Evolutionary conservation across 1,140 invertebrate species (phyloP).

Genomic region (Philotrypesis tridentata): DNA sequence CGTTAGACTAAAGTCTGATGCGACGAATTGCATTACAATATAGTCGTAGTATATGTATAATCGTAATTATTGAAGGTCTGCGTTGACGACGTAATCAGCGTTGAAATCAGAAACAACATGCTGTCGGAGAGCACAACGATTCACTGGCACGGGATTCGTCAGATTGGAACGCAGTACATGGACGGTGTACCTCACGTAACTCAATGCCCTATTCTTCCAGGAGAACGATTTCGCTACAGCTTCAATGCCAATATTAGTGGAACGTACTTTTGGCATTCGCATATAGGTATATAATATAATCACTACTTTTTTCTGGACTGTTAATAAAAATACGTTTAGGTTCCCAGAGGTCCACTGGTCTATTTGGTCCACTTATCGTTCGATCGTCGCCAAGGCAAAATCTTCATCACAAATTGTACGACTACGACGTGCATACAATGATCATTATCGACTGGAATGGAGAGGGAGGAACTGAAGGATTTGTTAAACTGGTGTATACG

Average conservation of each 20-base stretch:
- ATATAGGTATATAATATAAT: slow-evolving; percentile 70
- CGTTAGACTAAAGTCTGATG: too few relatives aligned
- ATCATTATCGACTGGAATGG: slow-evolving; percentile 86
- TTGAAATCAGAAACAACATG: slow-evolving; percentile 70
- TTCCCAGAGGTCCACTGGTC: slow-evolving; percentile 87
- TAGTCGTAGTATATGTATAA: too few relatives aligned
- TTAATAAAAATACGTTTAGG: too few relatives aligned
- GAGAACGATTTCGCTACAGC: slow-evolving; percentile 74
- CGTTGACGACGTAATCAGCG: slow-evolving; percentile 68
- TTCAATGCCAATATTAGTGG: slow-evolving; percentile 72
- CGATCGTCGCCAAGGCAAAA: slow-evolving; percentile 76
- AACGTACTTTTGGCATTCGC: slow-evolving; percentile 82
- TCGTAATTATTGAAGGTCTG: slow-evolving; percentile 63
- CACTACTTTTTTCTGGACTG: too few relatives aligned
- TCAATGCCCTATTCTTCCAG: slow-evolving; percentile 77
- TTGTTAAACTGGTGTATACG: slow-evolving; percentile 85
- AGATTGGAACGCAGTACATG: slow-evolving; percentile 73
- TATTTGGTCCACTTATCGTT: slow-evolving; percentile 86
- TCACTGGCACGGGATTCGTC: slow-evolving; percentile 73
- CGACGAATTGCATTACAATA: too few relatives aligned
- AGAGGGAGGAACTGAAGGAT: slow-evolving; percentile 81
- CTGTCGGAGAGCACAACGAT: slow-evolving; percentile 67
- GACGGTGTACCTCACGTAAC: slow-evolving; percentile 76
- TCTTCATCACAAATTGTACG: slow-evolving; percentile 76
- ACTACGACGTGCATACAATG: slow-evolving; percentile 83